Percentiles rank a stretch among this genome's conserved stretches.
These are phyloP conservation scores for Enteromius paludinosus DNA, from an alignment of 2,797 vertebrate species.

Conservation along the genomic window DNA sequence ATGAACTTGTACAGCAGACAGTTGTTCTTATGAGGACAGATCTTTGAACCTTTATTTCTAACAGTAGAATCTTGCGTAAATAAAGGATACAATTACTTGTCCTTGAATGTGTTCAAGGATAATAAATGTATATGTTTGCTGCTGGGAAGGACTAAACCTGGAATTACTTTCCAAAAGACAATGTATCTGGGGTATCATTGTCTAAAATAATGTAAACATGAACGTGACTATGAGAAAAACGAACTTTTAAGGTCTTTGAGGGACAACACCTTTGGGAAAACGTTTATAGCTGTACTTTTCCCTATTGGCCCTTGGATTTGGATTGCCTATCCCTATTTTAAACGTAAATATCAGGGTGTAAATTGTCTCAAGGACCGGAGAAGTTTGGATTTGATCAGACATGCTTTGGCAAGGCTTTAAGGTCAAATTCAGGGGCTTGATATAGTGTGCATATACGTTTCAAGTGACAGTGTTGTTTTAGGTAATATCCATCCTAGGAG, in stretches of 20 bases:
- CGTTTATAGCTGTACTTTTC: background rate
- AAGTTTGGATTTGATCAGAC: constrained; percentile 17
- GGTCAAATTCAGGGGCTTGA: constrained; percentile 2
- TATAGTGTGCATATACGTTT: constrained; percentile 32
- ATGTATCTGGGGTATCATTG: background rate
- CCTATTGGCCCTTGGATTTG: background rate
- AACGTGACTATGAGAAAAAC: background rate
- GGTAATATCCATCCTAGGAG: constrained; percentile 47
- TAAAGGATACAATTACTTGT: background rate
- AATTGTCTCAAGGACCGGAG: background rate
- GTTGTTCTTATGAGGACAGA: background rate
- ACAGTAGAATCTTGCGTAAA: background rate
- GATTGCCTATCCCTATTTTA: background rate
- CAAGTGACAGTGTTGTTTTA: constrained; percentile 37
- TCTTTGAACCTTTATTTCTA: background rate
- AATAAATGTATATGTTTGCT: background rate
- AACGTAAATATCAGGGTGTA: background rate
- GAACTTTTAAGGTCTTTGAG: background rate
- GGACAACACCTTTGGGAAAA: background rate
- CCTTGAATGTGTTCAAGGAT: background rate
- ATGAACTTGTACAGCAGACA: background rate
- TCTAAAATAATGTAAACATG: constrained; percentile 3
- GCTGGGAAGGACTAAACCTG: background rate
- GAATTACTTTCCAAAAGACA: constrained; percentile 23
- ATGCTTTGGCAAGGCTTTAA: constrained; percentile 49